These are phyloP conservation scores for Drosophila melanocephala DNA, from an alignment of 2,888 invertebrate genomes.

Conservation along the genomic window DNA sequence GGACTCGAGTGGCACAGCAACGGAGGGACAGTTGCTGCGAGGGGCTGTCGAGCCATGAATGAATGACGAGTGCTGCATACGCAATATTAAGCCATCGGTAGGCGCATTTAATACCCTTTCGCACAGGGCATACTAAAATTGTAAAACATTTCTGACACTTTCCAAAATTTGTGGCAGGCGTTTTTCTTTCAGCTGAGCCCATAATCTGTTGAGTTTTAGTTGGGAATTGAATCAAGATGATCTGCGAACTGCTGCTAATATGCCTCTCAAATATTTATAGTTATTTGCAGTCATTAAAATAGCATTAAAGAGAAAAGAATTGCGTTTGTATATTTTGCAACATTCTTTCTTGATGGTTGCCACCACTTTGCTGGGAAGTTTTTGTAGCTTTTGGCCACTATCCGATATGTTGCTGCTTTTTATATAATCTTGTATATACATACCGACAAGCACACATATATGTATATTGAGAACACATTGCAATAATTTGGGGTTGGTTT, in stretches of 20 bases:
- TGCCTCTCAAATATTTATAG: background rate
- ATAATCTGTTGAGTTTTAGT: background rate
- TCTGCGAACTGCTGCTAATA: background rate
- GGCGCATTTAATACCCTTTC: conserved; percentile 16
- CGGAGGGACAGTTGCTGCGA: conserved; percentile 2
- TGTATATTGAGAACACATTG: background rate
- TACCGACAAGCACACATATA: background rate
- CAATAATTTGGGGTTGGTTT: background rate
- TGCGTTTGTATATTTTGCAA: background rate
- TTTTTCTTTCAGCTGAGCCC: background rate
- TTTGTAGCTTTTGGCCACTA: background rate
- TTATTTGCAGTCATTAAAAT: background rate
- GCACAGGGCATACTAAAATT: background rate
- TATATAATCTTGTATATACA: background rate
- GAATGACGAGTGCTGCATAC: conserved; percentile 71
- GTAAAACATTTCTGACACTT: background rate
- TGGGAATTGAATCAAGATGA: background rate
- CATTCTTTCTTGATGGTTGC: background rate
- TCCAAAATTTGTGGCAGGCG: background rate
- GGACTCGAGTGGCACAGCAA: background rate
- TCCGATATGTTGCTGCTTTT: background rate
- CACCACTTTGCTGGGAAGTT: background rate
- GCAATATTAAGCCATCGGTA: conserved; percentile 73
- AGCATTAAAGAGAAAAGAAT: background rate
- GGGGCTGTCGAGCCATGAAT: conserved; percentile 61